These are phyloP conservation scores for Myrmecobius fasciatus DNA, from an alignment of 2,113 vertebrate genomes.

Conservation along the genomic window DNA sequence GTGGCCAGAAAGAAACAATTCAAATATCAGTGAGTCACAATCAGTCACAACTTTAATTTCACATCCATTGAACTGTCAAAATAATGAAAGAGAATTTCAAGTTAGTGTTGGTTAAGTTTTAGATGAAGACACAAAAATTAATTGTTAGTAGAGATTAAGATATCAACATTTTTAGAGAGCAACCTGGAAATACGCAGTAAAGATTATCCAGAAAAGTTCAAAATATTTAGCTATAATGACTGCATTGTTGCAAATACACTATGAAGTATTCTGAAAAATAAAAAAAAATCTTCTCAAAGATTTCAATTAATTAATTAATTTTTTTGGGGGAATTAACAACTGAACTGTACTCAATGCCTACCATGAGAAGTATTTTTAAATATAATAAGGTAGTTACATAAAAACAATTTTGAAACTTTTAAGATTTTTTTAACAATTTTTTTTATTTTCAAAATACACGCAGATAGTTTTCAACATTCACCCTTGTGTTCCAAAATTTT, in stretches of 20 bases:
- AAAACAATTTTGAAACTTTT: neutral
- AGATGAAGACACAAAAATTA: neutral
- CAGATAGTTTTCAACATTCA: no score
- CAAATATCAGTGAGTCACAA: no score
- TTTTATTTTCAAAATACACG: no score
- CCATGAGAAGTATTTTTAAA: neutral
- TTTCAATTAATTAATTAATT: neutral
- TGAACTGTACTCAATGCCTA: neutral
- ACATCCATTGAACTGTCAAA: neutral
- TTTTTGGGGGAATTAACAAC: neutral
- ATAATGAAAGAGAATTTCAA: neutral
- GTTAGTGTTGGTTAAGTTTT: neutral
- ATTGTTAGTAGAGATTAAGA: neutral
- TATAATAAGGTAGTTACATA: neutral
- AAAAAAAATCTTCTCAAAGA: neutral
- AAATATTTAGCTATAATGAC: neutral
- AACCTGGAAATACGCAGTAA: neutral
- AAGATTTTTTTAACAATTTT: neutral
- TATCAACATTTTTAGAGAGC: neutral
- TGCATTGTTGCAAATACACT: neutral
- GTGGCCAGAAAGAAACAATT: no score
- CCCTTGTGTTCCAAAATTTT: no score
- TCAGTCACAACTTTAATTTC: neutral
- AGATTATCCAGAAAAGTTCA: neutral
- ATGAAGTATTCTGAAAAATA: neutral